Base-by-base conservation (phyloP, 37 sponge, comb jelly and placozoan species). In the Tethya wilhelma region DNA sequence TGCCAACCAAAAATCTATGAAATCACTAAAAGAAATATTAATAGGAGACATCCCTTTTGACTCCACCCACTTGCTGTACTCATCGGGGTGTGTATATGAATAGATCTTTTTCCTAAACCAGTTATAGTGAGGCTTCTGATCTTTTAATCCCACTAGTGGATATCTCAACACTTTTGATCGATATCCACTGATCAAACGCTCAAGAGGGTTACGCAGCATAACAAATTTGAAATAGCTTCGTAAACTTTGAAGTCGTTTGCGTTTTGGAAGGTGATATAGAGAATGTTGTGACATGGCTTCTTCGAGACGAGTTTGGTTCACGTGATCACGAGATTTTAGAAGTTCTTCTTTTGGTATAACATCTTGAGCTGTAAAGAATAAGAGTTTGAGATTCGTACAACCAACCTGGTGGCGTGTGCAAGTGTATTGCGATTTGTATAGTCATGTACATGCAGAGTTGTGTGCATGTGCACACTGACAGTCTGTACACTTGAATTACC, bases 131-230 rank as follows among this genome's bases (percentile, higher is more conserved):
- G 81, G 81, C 3, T 17, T 28, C 33, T 69, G 19, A 28, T 41
- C 59, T 14, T 41, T 33, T 23, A 81, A 17, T 9, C 81, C 81
- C 1, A 34, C 7, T 44, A 81, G 46, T 25, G 69, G 69, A 0
- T 39, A 59, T 20, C 62, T 40, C 29, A 44, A 44, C n/a, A 81
- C 29, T 28, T 81, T 81, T 2, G 22, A 22, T 42, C 81, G 37
- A 32, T 71, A 81, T 8, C 46, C 81, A 71, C 81, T 81, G 6
- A 81, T 45, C 29, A 81, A 34, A 19, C 81, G 26, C 59, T 81
- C 81, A 4, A 70, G n/a, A 44, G 81, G 81, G 31, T 81, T 31
- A 20, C 81, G 58, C 45, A 56, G 55, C 71, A 81, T 81, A 25
- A 81, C 58, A 38, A 71, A 81, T 59, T 81, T 81, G 81, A 53